Base-by-base conservation (phyloP, 2,113 vertebrate genomes). In the Turnix velox region DNA sequence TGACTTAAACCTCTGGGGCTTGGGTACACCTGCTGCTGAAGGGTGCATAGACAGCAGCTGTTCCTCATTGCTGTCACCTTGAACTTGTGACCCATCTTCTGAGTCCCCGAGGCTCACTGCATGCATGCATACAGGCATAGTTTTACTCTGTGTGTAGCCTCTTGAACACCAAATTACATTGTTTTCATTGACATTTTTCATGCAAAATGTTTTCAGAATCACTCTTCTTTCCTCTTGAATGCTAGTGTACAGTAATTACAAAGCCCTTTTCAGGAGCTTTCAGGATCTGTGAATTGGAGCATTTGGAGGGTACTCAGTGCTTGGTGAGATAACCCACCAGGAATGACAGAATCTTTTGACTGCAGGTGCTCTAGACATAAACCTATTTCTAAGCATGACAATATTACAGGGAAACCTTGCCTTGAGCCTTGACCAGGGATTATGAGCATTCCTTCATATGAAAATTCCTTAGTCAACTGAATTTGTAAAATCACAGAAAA, bases 1-100 rank as follows among this genome's bases (percentile, higher is more conserved):
- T 88, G 74, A 40, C 68, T 94, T 46, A 93, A 92, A 93, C 94
- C 91, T 89, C 94, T 93, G 94, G 88, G 90, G 94, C 74, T 77
- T 57, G 91, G 84, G 49, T 69, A 81, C 94, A 96, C 88, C 94
- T 96, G 96, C 96, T 96, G 74, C 91, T 54, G 63, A 42, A 76
- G 81, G 84, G 77, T 89, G 78, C 55, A 9, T 1, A 33, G 78
- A 77, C 84, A 92, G 88, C 91, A 93, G 96, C 95, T 96, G 95
- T 17, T 89, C 80, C 39, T 83, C 74, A 6, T 69, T 85, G 75
- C 63, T 73, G 87, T 92, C 81, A 95, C 96, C 91, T 94, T 96
- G 81, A 96, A 95, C 92, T 96, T 96, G 54, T 92, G 92, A 95
- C 94, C 91, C 19, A 9, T 77, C 74, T 58, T 66, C 59, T 69